Conservation (phyloP, 2,888 invertebrate species). For the Druceiella hillmani region DNA sequence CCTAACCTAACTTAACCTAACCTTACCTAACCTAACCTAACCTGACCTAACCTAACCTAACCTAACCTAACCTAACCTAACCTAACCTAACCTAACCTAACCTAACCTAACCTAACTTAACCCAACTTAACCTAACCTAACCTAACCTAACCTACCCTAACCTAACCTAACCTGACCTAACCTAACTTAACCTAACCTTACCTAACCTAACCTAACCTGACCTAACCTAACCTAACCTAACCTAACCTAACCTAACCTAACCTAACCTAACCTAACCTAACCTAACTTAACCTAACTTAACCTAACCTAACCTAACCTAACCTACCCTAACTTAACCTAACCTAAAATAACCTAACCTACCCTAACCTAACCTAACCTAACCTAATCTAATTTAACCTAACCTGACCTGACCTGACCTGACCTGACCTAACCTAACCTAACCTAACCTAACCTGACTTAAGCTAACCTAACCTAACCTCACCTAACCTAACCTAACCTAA, state of each 20-base stretch:
- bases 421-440: slow-evolving; percentile 17
- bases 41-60: slow-evolving; percentile 3
- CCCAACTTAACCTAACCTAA: slow-evolving; percentile 22
- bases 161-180: slow-evolving; percentile 17
- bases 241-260: slow-evolving; percentile 14
- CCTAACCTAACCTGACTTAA: slow-evolving; percentile 18
- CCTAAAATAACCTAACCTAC: slow-evolving; percentile 17
- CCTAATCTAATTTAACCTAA: slow-evolving; percentile 18
- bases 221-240: slow-evolving; percentile 19
- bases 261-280: slow-evolving; percentile 16
- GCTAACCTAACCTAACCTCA: slow-evolving; percentile 18
- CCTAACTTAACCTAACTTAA: slow-evolving; percentile 19
- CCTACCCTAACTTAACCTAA: slow-evolving; percentile 17
- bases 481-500: slow-evolving; percentile 17
- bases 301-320: slow-evolving; percentile 17
- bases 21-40: slow-evolving; percentile 9
- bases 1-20: slow-evolving; percentile 9
- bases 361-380: slow-evolving; percentile 14
- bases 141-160: slow-evolving; percentile 19
- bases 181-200: slow-evolving; percentile 21
- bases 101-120: slow-evolving; percentile 11
- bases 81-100: slow-evolving; percentile 9
- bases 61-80: slow-evolving; percentile 7
- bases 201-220: slow-evolving; percentile 20
- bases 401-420: slow-evolving; percentile 19